A percentile compares a stretch with the other conserved stretches of the same genome.
phyloP scores from a whole-genome alignment of 2,888 invertebrate species.

The Agrilus cyanescens region DNA sequence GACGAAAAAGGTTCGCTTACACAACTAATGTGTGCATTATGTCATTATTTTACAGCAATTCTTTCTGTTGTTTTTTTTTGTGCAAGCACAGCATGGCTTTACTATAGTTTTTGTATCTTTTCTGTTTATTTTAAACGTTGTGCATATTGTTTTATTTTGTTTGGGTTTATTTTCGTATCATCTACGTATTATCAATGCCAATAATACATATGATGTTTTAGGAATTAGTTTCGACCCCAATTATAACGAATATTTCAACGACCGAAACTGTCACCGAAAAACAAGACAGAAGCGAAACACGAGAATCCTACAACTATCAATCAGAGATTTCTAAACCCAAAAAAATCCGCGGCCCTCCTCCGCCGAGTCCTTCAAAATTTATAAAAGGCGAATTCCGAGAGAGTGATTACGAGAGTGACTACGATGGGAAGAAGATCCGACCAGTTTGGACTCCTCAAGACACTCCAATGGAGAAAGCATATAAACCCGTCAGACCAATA shows the following conservation, averaged over 20 bases:
- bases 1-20: slow-evolving; percentile 32
- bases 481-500: slow-evolving; percentile 46
- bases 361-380: slow-evolving; percentile 54
- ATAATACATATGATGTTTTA: slow-evolving; percentile 25
- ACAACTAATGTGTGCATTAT: slow-evolving; percentile 5
- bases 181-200: too few species aligned
- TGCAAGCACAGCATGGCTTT: not conserved
- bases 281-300: slow-evolving; percentile 28
- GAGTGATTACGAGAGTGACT: slow-evolving; percentile 63
- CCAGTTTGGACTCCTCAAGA: slow-evolving; percentile 47
- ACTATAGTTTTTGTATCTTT: slow-evolving; percentile 3
- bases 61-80: not conserved
- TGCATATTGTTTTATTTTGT: not conserved
- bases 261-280: slow-evolving; percentile 29
- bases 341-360: slow-evolving; percentile 36
- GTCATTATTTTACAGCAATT: not conserved
- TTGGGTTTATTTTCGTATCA: slow-evolving; percentile 1
- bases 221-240: slow-evolving; percentile 43
- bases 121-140: not conserved
- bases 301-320: slow-evolving; percentile 38
- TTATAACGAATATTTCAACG: slow-evolving; percentile 37
- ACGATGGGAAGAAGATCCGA: slow-evolving; percentile 47
- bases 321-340: slow-evolving; percentile 31
- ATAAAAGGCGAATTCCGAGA: slow-evolving; percentile 51
- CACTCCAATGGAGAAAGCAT: slow-evolving; percentile 41